phyloP scores from a whole-genome alignment of 2,888 invertebrate genomes.

The Euzophera pinguis region DNA sequence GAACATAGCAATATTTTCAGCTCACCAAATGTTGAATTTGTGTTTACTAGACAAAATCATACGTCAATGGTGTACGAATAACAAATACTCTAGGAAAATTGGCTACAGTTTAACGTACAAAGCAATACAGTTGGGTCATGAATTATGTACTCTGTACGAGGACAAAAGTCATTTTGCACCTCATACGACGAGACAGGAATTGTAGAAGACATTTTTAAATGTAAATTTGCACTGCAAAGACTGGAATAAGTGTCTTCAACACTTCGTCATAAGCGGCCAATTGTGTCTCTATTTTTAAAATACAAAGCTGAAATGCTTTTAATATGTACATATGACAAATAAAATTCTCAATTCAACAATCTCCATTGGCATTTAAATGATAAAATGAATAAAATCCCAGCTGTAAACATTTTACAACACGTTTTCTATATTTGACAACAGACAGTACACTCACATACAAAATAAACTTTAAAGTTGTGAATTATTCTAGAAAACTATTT shows the following conservation, averaged over 20 bases:
- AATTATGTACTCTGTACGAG: constrained; percentile 22
- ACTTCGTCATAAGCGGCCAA: neutral
- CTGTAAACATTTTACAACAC: constrained; percentile 7
- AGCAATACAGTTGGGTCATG: constrained; percentile 23
- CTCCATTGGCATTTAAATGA: constrained; percentile 9
- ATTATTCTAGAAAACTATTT: constrained; percentile 5
- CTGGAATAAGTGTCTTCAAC: constrained; percentile 13
- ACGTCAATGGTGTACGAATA: constrained; percentile 2
- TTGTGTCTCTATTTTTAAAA: too few relatives aligned
- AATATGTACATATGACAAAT: too few relatives aligned
- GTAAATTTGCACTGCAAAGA: constrained; percentile 25
- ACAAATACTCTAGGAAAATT: constrained; percentile 18
- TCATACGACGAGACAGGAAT: constrained; percentile 22
- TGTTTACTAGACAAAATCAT: neutral
- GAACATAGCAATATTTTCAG: too few relatives aligned
- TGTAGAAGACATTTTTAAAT: constrained; percentile 25
- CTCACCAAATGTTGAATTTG: neutral
- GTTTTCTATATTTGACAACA: neutral
- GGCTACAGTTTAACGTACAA: constrained; percentile 18
- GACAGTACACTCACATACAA: constrained; percentile 13
- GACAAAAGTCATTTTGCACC: constrained; percentile 23
- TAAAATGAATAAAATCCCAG: neutral
- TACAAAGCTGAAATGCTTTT: too few relatives aligned
- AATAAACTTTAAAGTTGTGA: constrained; percentile 14
- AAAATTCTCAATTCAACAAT: neutral